These are phyloP conservation scores for Corythaeola cristata DNA, from an alignment of 2,113 vertebrate species.

Conservation along the genomic window DNA sequence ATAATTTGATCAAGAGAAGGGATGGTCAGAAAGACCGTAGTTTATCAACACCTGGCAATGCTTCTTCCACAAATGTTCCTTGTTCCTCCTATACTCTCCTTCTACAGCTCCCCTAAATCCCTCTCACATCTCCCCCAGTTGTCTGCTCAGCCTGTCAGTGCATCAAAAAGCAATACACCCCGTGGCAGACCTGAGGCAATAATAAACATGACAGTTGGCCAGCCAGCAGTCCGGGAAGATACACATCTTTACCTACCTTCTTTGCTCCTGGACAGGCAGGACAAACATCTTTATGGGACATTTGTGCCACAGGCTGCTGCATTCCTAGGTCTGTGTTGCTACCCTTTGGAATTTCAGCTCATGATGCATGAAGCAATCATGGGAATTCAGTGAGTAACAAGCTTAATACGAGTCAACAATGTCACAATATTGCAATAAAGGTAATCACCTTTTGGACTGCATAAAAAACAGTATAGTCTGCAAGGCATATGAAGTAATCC, in stretches of 20 bases:
- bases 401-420: background rate
- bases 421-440: background rate
- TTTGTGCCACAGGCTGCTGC: background rate
- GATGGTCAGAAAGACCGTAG: background rate
- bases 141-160: background rate
- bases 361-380: background rate
- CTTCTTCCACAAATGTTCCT: background rate
- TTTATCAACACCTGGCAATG: background rate
- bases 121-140: background rate
- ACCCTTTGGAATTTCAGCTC: constrained; percentile 31
- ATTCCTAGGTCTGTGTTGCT: background rate
- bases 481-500: background rate
- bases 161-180: background rate
- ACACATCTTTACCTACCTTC: background rate
- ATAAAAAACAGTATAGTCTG: background rate
- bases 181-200: background rate
- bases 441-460: background rate
- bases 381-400: background rate
- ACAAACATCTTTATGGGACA: background rate
- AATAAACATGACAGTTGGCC: background rate
- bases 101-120: background rate
- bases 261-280: background rate
- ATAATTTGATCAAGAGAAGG: background rate
- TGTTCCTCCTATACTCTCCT: background rate
- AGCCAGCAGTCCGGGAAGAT: background rate